Percentiles rank a stretch among this genome's conserved stretches.
phyloP scores from a whole-genome alignment of 2,797 vertebrate genomes.

The Acanthurus lineatus region DNA sequence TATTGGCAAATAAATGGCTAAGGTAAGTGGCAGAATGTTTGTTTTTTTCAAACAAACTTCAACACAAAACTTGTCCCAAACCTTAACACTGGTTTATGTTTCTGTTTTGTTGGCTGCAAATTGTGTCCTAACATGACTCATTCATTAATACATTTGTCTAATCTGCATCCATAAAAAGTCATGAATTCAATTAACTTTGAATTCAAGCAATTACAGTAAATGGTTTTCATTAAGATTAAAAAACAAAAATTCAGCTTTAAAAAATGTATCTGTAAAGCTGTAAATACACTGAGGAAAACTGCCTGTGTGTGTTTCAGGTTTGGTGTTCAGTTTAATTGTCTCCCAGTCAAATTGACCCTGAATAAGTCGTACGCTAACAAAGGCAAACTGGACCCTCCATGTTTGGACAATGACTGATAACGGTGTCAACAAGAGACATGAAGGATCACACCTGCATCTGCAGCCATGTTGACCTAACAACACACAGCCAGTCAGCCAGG shows the following conservation, averaged over 20 bases:
- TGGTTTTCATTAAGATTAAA: constrained; percentile 12
- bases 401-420: constrained; percentile 82
- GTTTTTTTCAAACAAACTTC: no score
- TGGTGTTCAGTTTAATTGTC: constrained; percentile 28
- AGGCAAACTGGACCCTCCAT: constrained; percentile 54
- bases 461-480: constrained; percentile 82
- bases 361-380: constrained; percentile 40
- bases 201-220: constrained; percentile 19
- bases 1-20: no score
- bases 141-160: neutral
- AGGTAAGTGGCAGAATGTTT: no score
- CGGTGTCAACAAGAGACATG: constrained; percentile 75
- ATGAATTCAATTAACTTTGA: constrained; percentile 28
- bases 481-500: constrained; percentile 51
- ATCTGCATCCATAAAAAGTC: constrained; percentile 6
- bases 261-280: neutral
- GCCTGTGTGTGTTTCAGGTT: constrained; percentile 12
- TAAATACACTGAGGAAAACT: neutral
- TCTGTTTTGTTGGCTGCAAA: neutral
- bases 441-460: constrained; percentile 79
- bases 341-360: constrained; percentile 42
- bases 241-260: neutral
- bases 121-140: neutral
- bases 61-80: no score
- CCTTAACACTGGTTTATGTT: neutral